Percentiles rank a stretch among this genome's conserved stretches.
These are phyloP conservation scores for Bradypus variegatus DNA, from an alignment of 2,797 vertebrate genomes.

Conservation along the genomic window DNA sequence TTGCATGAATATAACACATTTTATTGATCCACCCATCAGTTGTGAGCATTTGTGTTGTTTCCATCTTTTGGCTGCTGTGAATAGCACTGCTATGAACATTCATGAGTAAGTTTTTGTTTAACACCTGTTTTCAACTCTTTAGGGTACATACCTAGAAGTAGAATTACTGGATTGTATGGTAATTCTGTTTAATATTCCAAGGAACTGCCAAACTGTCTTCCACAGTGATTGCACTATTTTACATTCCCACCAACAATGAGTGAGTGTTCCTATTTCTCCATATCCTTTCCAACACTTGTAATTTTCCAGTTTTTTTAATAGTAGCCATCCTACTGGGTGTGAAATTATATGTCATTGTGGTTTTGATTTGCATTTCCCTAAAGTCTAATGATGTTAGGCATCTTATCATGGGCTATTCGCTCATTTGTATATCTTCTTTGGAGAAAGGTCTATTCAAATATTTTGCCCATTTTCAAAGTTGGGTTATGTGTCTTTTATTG, in stretches of 20 bases:
- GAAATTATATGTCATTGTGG: not conserved
- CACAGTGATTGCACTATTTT: too few species aligned
- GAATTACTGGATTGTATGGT: not conserved
- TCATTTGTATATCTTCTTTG: not conserved
- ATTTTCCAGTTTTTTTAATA: too few species aligned
- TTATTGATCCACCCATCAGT: not conserved
- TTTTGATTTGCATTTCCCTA: constrained; percentile 12
- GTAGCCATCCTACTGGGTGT: not conserved
- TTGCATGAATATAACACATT: not conserved
- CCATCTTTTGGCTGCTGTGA: not conserved
- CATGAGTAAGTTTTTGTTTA: not conserved
- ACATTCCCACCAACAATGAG: too few species aligned
- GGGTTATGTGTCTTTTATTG: not conserved
- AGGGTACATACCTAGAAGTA: not conserved
- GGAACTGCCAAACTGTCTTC: too few species aligned
- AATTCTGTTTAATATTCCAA: too few species aligned
- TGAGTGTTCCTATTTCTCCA: too few species aligned
- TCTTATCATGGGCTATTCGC: not conserved
- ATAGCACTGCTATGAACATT: not conserved
- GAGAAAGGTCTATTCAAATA: not conserved
- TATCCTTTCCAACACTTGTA: too few species aligned
- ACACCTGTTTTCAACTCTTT: not conserved
- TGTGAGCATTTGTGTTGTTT: not conserved
- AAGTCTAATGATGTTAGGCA: not conserved
- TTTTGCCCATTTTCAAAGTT: not conserved